A percentile compares a stretch with the other conserved stretches of the same genome.
Conservation (phyloP, 2,113 vertebrate genomes). For the Dryoscopus gambensis region DNA sequence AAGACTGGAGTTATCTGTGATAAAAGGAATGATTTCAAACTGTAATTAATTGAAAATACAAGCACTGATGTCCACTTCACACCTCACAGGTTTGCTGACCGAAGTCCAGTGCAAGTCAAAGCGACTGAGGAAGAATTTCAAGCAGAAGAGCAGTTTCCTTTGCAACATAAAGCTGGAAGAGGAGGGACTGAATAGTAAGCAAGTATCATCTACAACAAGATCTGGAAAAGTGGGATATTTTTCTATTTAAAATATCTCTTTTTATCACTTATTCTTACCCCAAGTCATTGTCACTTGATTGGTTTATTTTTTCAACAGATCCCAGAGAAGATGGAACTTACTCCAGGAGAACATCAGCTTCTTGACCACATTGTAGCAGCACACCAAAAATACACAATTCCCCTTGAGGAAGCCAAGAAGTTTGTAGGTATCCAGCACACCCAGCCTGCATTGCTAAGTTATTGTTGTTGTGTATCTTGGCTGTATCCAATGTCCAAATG, state of each 20-base stretch:
- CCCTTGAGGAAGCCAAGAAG: conserved; percentile 71
- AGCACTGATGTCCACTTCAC: background rate
- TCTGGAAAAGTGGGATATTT: conserved; percentile 67
- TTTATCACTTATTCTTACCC: background rate
- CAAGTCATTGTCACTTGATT: background rate
- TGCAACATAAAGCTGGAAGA: conserved; percentile 74
- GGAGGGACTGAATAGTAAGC: conserved; percentile 78
- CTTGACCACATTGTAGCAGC: conserved; percentile 86
- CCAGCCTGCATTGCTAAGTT: background rate
- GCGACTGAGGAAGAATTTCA: conserved; percentile 86
- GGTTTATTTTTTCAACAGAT: conserved; percentile 11
- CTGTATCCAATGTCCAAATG: background rate
- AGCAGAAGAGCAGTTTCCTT: conserved; percentile 71
- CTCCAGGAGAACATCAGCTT: conserved; percentile 80
- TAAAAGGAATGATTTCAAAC: background rate
- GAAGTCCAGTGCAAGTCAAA: conserved; percentile 96
- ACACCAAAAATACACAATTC: conserved; percentile 80
- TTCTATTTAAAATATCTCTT: background rate
- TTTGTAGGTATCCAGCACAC: conserved; percentile 74
- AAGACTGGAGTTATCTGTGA: background rate
- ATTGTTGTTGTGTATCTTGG: background rate
- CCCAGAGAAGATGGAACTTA: conserved; percentile 70
- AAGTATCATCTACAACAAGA: conserved; percentile 84
- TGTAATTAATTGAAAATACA: background rate
- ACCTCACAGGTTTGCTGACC: conserved; percentile 82